Base-by-base conservation (phyloP, 2,113 vertebrate genomes). In the Megaleporinus macrocephalus region DNA sequence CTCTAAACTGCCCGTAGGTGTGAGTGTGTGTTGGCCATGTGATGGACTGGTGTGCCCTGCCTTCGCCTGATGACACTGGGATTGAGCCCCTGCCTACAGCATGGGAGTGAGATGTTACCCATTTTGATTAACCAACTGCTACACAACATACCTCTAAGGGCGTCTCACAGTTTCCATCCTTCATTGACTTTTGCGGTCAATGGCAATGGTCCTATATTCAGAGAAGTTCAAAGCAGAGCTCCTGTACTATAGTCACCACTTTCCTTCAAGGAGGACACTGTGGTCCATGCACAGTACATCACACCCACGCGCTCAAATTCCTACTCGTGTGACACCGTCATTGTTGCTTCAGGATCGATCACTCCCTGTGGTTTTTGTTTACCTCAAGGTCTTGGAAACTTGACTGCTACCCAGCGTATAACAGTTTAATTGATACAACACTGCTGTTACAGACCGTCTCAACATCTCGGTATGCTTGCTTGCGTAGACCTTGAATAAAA, bases 351-450 rank as follows among this genome's bases (percentile, higher is more conserved):
- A 5, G 44, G 1, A 44, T 36, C 26, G 36, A 24, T 13, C 15
- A 11, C n/a, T 18, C 16, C 26, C 59, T 51, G 4, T 53, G 4
- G 10, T 55, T 69, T 69, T 12, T 26, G 30, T 71, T 68, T 0
- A n/a, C 20, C 26, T 73, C 55, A 49, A 80, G 69, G 57, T 51
- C n/a, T 26, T n/a, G 6, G 26, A 26, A 62, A 29, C 11, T 15
- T n/a, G 47, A 57, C 20, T 80, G 41, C 18, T 80, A 53, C 61
- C 53, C 36, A 79, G 72, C 30, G 15, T 65, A 14, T 26, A 62
- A 65, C 14, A 29, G 27, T 16, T 65, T 18, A 20, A 14, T 44
- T 44, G 22, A 41, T n/a, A n/a, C 36, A 5, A 68, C 9, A 14
- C 20, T 24, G 26, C 36, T 14, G 10, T 70, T 14, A 13, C 24